Base-by-base conservation (phyloP, 2,888 invertebrate species). In the Adelognathus sp. region DNA sequence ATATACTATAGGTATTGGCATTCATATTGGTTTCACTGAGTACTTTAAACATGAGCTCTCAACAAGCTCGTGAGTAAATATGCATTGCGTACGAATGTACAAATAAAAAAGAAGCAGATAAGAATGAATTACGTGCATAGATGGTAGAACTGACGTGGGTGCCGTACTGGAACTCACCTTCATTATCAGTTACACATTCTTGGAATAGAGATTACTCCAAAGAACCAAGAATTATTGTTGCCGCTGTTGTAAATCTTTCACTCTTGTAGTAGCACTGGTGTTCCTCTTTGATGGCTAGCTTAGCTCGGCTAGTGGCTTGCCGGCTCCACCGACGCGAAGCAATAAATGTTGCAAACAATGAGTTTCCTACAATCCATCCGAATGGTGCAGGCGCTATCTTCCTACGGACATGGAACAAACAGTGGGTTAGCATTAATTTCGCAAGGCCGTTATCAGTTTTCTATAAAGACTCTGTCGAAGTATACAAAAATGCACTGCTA, bases 101-200 rank as follows among this genome's bases (percentile, higher is more conserved):
- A 21, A 24, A 21, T 18, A 50, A 11, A 50, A n/a, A 1, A 1
- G 6, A 50, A 50, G 24, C 21, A 50, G 50, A 50, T 50, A 50
- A 24, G 24, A 24, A 1, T 24, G 2, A 50, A n/a, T 24, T 50
- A 50, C 24, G 50, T 50, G n/a, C 50, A 21, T 24, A 24, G 21
- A 7, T 0, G 21, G 50, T 24, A 21, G 18, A 29, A 27, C 6
- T 4, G 0, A 14, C 14, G 14, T 29, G 14, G 7, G 27, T 3
- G 31, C 31, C 14, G 2, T n/a, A 16, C 7, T 5, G 4, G 54
- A 7, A 31, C 76, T 50, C 31, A 76, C 76, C 76, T 76, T 66
- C 76, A 71, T 76, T 71, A 71, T 76, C 66, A 60, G 66, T 76
- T 33, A 58, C 27, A 31, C 71, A 76, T 76, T 76, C 27, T 61